Conservation (phyloP, 2,113 vertebrate species). For the Pygoscelis adeliae region DNA sequence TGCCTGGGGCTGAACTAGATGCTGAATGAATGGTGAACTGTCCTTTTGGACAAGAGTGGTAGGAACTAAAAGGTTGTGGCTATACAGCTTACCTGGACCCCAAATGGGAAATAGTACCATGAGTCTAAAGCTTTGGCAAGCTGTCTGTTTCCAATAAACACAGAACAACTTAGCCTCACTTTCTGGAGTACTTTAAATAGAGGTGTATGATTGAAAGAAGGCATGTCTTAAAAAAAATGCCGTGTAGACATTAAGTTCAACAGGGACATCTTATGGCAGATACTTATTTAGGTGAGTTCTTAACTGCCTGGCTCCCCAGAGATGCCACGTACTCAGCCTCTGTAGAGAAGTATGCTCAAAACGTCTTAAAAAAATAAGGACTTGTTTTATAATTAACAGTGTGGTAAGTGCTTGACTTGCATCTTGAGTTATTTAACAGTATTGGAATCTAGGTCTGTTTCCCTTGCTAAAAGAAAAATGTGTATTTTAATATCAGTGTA, state of each 20-base stretch:
- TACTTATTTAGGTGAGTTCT: background rate
- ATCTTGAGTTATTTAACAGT: background rate
- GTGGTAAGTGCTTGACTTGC: background rate
- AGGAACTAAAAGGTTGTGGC: background rate
- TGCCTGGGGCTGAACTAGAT: background rate
- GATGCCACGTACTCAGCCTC: background rate
- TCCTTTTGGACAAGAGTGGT: background rate
- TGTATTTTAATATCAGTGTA: background rate
- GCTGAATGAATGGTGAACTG: background rate
- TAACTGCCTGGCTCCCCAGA: background rate
- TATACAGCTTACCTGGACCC: background rate
- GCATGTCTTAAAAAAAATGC: background rate
- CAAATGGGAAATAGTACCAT: background rate
- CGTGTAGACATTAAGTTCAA: background rate
- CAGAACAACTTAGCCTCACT: background rate
- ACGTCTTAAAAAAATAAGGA: background rate
- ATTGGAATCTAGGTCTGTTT: background rate
- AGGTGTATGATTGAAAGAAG: background rate
- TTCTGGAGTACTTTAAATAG: background rate
- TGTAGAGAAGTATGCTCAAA: background rate
- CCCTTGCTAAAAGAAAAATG: background rate
- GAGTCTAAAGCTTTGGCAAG: background rate
- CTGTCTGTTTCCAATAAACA: background rate
- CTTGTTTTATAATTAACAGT: background rate
- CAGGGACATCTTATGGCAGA: background rate